A percentile compares a stretch with the other conserved stretches of the same genome.
Evolutionary conservation across 2,888 invertebrate genomes (phyloP).

Genomic region (Phalera bucephala): DNA sequence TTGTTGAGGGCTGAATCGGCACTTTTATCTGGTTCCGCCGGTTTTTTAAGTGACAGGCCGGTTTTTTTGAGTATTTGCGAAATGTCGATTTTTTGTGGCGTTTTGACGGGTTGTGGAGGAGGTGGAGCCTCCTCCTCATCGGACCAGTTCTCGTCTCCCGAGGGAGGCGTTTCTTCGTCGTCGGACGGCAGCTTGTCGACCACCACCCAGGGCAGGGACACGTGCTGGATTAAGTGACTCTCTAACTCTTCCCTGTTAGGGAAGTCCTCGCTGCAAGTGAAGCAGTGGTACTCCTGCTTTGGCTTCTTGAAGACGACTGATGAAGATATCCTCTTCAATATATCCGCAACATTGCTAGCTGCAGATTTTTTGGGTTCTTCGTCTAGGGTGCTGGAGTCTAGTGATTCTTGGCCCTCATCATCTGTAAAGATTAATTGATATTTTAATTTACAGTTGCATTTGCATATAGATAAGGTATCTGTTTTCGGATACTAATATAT

Average conservation of each 20-base stretch:
- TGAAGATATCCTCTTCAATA: conserved; percentile 60
- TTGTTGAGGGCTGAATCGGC: conserved; percentile 64
- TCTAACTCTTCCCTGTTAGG: conserved; percentile 68
- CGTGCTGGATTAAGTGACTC: conserved; percentile 80
- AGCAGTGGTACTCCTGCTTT: conserved; percentile 69
- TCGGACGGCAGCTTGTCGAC: conserved; percentile 79
- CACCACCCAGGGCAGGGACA: conserved; percentile 77
- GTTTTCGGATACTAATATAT: no score
- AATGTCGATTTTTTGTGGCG: conserved; percentile 72
- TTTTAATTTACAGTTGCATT: no score
- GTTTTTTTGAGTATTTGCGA: conserved; percentile 66
- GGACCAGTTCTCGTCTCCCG: conserved; percentile 73
- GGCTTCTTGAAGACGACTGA: conserved; percentile 52
- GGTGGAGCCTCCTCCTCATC: conserved; percentile 66
- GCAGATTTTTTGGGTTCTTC: conserved; percentile 31
- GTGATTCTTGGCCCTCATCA: conserved; percentile 42
- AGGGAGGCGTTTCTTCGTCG: conserved; percentile 68
- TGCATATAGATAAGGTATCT: no score
- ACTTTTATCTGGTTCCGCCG: conserved; percentile 42
- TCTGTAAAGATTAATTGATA: neutral
- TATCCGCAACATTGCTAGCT: conserved; percentile 53
- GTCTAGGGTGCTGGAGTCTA: conserved; percentile 32
- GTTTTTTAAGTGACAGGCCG: conserved; percentile 64
- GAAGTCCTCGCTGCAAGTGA: conserved; percentile 79
- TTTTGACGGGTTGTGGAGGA: conserved; percentile 35